These are phyloP conservation scores for Bucco capensis DNA, from an alignment of 2,113 vertebrate species.

Conservation along the genomic window DNA sequence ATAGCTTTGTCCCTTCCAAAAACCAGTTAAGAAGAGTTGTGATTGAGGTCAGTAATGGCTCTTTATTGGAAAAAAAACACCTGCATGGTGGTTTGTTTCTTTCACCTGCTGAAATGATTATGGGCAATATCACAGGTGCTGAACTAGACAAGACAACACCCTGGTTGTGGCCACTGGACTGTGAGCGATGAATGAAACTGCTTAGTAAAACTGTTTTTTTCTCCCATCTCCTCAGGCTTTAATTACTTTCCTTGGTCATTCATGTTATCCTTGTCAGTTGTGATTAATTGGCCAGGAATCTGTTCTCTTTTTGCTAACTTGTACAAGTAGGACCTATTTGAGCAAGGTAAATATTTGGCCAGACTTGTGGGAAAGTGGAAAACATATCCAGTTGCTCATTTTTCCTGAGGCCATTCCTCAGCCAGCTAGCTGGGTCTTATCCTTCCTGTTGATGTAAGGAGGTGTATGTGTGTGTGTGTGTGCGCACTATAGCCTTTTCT, in stretches of 20 bases:
- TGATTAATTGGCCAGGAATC: not conserved
- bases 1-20: not conserved
- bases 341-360: not conserved
- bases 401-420: not conserved
- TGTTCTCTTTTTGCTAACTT: not conserved
- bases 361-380: not conserved
- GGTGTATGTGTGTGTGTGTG: not conserved
- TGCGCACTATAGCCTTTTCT: not conserved
- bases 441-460: not conserved
- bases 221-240: not conserved
- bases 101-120: not conserved
- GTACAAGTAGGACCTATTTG: not conserved
- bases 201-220: not conserved
- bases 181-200: not conserved
- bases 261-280: not conserved
- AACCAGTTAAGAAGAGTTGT: not conserved
- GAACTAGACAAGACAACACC: not conserved
- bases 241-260: not conserved
- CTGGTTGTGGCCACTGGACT: not conserved
- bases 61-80: not conserved
- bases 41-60: not conserved
- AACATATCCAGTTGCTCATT: not conserved
- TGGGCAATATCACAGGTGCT: not conserved
- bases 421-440: not conserved
- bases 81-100: not conserved